Percentiles rank a stretch among this genome's conserved stretches.
These are phyloP conservation scores for Nettapus auritus DNA, from an alignment of 2,113 vertebrate genomes.

Conservation along the genomic window DNA sequence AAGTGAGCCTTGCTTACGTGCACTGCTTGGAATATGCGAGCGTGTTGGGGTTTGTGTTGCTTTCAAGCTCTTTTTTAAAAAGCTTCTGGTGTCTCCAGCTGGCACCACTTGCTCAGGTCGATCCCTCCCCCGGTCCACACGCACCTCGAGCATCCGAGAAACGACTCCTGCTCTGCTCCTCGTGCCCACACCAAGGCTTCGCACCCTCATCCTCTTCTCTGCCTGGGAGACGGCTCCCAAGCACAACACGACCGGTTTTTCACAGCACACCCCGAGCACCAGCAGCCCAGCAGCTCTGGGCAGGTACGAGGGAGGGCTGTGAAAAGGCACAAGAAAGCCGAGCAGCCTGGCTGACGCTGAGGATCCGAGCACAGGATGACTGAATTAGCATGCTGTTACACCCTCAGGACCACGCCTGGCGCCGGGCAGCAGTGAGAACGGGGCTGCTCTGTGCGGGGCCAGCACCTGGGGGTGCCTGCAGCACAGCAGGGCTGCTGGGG, in stretches of 20 bases:
- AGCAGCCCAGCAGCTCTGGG: background rate
- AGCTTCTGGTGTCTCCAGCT: conserved; percentile 42
- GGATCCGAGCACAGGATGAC: background rate
- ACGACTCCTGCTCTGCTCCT: background rate
- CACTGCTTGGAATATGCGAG: conserved; percentile 57
- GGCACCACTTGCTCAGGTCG: background rate
- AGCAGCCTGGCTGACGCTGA: rapidly evolving
- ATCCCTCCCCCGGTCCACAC: background rate
- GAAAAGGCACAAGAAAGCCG: background rate
- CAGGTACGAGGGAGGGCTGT: background rate
- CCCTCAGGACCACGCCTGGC: background rate
- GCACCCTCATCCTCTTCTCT: background rate
- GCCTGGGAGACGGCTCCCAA: background rate
- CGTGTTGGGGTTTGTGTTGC: background rate
- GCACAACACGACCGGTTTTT: background rate
- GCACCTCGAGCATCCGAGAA: background rate
- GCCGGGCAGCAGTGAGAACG: rapidly evolving
- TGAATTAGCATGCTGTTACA: background rate
- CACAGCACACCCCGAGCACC: background rate
- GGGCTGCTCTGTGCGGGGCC: background rate
- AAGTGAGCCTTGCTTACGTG: conserved; percentile 66
- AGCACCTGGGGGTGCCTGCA: background rate
- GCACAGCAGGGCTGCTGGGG: background rate
- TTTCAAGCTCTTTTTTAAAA: conserved; percentile 49
- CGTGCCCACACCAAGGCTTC: background rate